A percentile compares a stretch with the other conserved stretches of the same genome.
phyloP scores from a whole-genome alignment of 2,888 invertebrate genomes.

The Pristionchus mayeri region DNA sequence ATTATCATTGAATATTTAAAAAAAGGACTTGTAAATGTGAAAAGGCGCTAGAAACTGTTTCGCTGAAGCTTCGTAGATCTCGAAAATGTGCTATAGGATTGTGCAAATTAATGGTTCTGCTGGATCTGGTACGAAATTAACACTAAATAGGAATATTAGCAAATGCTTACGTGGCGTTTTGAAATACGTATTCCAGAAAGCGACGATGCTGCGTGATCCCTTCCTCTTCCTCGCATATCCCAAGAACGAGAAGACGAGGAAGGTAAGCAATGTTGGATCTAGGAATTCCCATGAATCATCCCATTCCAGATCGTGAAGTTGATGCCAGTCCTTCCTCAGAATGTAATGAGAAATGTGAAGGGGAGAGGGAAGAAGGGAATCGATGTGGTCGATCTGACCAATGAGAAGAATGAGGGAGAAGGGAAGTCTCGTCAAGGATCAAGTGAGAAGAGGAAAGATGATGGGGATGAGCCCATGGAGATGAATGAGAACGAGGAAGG shows the following conservation, averaged over 20 bases:
- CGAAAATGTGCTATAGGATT: too few species aligned
- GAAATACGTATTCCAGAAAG: too few species aligned
- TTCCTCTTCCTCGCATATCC: slow-evolving; percentile 1
- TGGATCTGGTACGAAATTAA: too few species aligned
- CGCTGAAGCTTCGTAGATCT: too few species aligned
- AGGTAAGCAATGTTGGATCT: neutral
- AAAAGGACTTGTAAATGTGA: too few species aligned
- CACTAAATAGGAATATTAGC: too few species aligned
- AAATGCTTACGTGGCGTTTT: neutral
- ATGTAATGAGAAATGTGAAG: neutral
- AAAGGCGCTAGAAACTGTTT: too few species aligned
- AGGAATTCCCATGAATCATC: neutral
- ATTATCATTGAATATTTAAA: too few species aligned
- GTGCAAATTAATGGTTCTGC: too few species aligned
- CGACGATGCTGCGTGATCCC: neutral
- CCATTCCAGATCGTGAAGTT: neutral
- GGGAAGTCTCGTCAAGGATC: neutral
- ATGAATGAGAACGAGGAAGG: neutral
- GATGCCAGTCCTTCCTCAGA: neutral
- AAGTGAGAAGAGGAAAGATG: too few species aligned
- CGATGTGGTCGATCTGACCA: neutral
- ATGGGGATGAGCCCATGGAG: neutral
- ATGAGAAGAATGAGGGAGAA: neutral
- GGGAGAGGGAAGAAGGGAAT: neutral
- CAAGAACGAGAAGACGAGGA: neutral